Conservation (phyloP, 1,140 invertebrate species). For the Neodiprion lecontei region DNA sequence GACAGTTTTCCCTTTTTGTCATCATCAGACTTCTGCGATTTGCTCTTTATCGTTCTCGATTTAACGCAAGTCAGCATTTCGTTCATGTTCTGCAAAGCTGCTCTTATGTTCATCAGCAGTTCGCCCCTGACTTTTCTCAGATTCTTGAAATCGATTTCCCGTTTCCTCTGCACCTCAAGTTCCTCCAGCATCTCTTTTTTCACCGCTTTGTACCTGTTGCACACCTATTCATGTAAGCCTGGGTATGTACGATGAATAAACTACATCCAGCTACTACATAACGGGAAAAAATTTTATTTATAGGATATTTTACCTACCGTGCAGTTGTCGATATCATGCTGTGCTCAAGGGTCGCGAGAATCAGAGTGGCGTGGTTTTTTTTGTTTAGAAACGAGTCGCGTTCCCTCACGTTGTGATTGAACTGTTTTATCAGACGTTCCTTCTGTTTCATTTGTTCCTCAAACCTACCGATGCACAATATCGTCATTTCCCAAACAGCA, state of each 20-base stretch:
- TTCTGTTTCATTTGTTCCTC: conserved; percentile 65
- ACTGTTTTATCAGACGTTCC: conserved; percentile 58
- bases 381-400: conserved; percentile 62
- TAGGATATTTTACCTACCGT: conserved; percentile 45
- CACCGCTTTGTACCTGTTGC: conserved; percentile 59
- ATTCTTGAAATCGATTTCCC: conserved; percentile 47
- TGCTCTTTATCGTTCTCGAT: background rate
- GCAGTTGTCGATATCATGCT: conserved; percentile 63
- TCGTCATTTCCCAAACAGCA: too few relatives aligned
- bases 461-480: conserved; percentile 52
- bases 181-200: conserved; percentile 59
- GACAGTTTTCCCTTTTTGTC: conserved; percentile 20
- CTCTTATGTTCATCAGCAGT: conserved; percentile 48
- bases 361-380: conserved; percentile 63
- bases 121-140: conserved; percentile 40
- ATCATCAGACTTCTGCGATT: background rate
- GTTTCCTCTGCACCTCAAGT: conserved; percentile 56
- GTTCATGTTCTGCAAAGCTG: conserved; percentile 48
- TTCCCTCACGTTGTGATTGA: conserved; percentile 58
- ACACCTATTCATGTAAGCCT: background rate
- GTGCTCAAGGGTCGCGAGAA: conserved; percentile 64
- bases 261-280: background rate
- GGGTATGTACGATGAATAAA: background rate
- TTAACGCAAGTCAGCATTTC: conserved; percentile 43
- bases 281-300: background rate